These are phyloP conservation scores for Nasonia longicornis DNA, from an alignment of 1,140 invertebrate species.

Conservation along the genomic window DNA sequence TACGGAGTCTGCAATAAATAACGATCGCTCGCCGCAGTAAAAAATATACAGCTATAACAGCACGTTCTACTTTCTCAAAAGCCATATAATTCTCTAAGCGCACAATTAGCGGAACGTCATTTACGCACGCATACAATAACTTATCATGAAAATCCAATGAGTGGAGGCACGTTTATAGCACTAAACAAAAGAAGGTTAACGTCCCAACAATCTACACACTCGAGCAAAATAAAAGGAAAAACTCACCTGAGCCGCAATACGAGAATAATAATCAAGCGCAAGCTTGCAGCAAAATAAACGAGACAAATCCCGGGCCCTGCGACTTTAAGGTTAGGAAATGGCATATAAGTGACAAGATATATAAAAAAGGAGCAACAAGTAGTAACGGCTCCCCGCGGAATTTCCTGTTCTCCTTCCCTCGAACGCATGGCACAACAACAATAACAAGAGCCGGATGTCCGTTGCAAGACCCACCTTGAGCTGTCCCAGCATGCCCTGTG, in stretches of 20 bases:
- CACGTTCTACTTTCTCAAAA: constrained; percentile 3
- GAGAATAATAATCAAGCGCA: neutral
- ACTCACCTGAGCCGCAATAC: neutral
- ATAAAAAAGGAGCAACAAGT: neutral
- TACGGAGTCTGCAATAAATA: neutral
- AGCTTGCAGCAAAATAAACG: neutral
- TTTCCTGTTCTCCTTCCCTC: neutral
- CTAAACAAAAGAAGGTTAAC: neutral
- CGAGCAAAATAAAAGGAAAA: neutral
- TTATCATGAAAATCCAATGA: neutral
- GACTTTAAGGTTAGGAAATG: neutral
- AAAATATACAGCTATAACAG: neutral
- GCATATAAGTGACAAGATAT: neutral
- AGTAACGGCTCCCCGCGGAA: neutral
- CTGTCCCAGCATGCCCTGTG: constrained; percentile 73
- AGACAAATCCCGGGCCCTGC: neutral
- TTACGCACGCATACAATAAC: neutral
- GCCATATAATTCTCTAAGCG: neutral
- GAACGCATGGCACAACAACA: neutral
- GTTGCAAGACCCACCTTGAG: constrained; percentile 64
- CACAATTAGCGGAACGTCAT: neutral
- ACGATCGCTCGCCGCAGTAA: neutral
- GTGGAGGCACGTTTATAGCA: neutral
- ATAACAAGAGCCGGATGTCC: neutral
- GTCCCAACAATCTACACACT: neutral